Evolutionary conservation across 1,140 invertebrate species (phyloP).

Genomic region (Drosophila bocki): DNA sequence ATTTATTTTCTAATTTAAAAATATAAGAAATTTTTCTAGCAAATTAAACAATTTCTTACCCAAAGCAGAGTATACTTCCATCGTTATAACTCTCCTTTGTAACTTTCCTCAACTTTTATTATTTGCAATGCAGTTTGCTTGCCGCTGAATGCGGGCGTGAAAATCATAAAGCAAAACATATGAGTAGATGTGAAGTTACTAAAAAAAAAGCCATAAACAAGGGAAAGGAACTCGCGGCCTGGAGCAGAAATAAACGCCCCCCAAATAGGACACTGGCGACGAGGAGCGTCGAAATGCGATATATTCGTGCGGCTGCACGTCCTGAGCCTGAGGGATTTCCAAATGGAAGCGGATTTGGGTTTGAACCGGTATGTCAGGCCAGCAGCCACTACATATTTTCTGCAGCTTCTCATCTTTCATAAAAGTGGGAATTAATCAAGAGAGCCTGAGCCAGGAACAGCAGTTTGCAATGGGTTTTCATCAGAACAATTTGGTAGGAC

Average conservation of each 20-base stretch:
- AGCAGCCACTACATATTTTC: slow-evolving; percentile 2
- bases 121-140: slow-evolving; percentile 62
- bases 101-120: slow-evolving; percentile 47
- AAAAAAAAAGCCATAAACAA: slow-evolving; percentile 63
- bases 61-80: slow-evolving; percentile 11
- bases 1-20: not conserved
- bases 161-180: slow-evolving; percentile 77
- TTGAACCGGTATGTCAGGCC: not conserved
- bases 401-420: slow-evolving; percentile 1
- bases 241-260: slow-evolving; percentile 11
- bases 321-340: slow-evolving; percentile 7
- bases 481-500: no score
- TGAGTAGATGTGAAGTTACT: slow-evolving; percentile 62
- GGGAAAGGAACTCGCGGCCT: slow-evolving; percentile 10
- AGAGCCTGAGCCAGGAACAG: not conserved
- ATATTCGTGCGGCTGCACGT: slow-evolving; percentile 39
- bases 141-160: slow-evolving; percentile 46
- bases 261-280: not conserved
- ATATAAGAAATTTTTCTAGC: no score
- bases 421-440: not conserved
- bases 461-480: not conserved
- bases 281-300: slow-evolving; percentile 32
- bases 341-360: slow-evolving; percentile 1
- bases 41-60: not conserved
- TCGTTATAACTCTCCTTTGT: not conserved